Percentiles rank a stretch among this genome's conserved stretches.
Evolutionary conservation across 2,797 vertebrate species (phyloP).

Genomic region (Oreochromis grahami): DNA sequence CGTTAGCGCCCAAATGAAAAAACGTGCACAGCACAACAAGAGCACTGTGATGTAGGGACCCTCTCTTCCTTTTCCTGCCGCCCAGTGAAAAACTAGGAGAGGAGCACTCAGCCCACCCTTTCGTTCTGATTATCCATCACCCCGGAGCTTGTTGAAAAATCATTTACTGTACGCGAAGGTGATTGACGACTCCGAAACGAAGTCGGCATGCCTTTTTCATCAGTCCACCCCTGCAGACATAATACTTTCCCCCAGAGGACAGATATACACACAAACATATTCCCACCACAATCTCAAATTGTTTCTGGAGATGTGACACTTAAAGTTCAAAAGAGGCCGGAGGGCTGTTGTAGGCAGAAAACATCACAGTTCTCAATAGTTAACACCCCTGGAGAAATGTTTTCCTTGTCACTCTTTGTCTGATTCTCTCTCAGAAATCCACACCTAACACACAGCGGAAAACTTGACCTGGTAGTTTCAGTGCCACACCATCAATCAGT

Average conservation of each 20-base stretch:
- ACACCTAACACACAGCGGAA: conserved; percentile 27
- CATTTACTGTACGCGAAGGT: conserved; percentile 68
- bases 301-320: conserved; percentile 60
- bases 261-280: conserved; percentile 25
- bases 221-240: conserved; percentile 57
- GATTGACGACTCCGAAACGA: conserved; percentile 66
- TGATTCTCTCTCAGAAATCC: conserved; percentile 33
- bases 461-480: conserved; percentile 54
- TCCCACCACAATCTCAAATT: conserved; percentile 45
- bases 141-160: conserved; percentile 68
- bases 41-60: conserved; percentile 20
- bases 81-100: conserved; percentile 40
- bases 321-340: conserved; percentile 63
- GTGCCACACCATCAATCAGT: conserved; percentile 48
- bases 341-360: conserved; percentile 44
- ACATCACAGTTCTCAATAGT: conserved; percentile 52
- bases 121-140: conserved; percentile 68
- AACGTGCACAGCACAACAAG: conserved; percentile 68
- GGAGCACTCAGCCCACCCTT: conserved; percentile 42
- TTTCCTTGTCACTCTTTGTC: conserved; percentile 50
- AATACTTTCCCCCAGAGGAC: conserved; percentile 56
- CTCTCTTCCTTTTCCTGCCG: conserved; percentile 3
- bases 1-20: conserved; percentile 67
- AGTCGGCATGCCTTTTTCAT: conserved; percentile 52
- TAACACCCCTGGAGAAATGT: conserved; percentile 57